phyloP scores from a whole-genome alignment of 2,113 vertebrate genomes.

The Megaleporinus macrocephalus region DNA sequence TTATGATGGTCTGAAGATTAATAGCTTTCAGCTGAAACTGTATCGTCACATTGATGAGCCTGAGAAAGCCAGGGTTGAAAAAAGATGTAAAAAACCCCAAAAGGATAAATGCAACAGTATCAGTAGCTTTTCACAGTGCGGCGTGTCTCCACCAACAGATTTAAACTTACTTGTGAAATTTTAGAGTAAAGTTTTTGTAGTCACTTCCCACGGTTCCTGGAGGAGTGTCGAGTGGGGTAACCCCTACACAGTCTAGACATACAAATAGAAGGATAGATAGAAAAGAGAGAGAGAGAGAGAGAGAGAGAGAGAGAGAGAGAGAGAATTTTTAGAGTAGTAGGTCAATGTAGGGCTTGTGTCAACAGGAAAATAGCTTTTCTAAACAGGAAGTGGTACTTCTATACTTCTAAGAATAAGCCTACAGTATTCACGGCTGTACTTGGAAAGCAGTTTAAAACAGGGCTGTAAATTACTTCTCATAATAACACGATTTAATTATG shows the following conservation, averaged over 20 bases:
- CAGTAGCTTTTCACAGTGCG: neutral
- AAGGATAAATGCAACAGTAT: too few relatives aligned
- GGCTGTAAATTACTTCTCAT: neutral
- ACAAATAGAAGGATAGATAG: neutral
- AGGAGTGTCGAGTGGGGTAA: slow-evolving; percentile 75
- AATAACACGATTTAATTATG: neutral
- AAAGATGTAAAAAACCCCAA: neutral
- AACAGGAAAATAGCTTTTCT: too few relatives aligned
- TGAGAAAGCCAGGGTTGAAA: slow-evolving; percentile 34
- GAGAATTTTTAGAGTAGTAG: too few relatives aligned
- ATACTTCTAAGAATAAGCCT: neutral
- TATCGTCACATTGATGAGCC: slow-evolving; percentile 92
- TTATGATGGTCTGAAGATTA: slow-evolving; percentile 94
- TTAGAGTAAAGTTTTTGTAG: slow-evolving; percentile 91
- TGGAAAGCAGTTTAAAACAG: neutral
- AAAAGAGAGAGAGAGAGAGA: neutral
- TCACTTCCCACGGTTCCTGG: slow-evolving; percentile 29
- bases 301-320: too few relatives aligned
- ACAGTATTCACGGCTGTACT: neutral
- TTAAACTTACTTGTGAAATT: slow-evolving; percentile 90
- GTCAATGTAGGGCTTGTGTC: neutral
- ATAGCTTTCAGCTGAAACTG: slow-evolving; percentile 94
- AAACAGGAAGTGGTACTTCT: neutral
- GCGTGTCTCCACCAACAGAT: neutral
- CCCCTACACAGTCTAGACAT: slow-evolving; percentile 81